Evolutionary conservation across 2,113 vertebrate genomes (phyloP), one percentile per base, ranked within the genome.

Genomic region (Agelaius tricolor): DNA sequence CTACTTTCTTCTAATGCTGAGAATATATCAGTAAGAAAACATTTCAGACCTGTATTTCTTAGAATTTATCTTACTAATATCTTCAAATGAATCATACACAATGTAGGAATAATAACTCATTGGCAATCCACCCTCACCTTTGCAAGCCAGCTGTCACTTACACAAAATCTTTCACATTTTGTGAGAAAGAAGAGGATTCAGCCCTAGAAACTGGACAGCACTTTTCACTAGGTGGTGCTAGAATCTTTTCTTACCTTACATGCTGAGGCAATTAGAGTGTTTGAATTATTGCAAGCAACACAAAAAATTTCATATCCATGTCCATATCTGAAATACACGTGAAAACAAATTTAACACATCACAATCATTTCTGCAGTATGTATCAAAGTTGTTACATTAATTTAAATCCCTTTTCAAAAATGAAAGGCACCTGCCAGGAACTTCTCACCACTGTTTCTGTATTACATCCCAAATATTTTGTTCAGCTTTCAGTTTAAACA

Each of bases 241-340:
- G 22, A 93, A 92, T 66, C 85, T 91, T 77, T 82, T 62, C 96
- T 96, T 99, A 99, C 99, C 99, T 99, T 99, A 96, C 99, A 99
- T 6, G 99, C 99, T 35, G 99, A 99, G 46, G 99, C 99, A 94
- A 99, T 97, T 87, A 99, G 30, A 46, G 98, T 99, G 95, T 97
- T 98, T 47, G 97, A 96, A 84, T 95, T 97, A 97, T 99, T 99
- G 85, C 99, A 99, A 35, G 99, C 98, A 84, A 99, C 98, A 97
- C 98, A 99, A 98, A 99, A 99, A 97, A 99, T 98, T 98, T 99
- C 99, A 96, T 99, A 99, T 86, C 99, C 99, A 37, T 99, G 99
- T 81, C 99, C 99, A 20, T 99, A 99, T 84, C 99, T 99, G 97
- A 77, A 97, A 98, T 66, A 85, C 72, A 96, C 41, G 33, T 75